Conservation (phyloP, 1,140 invertebrate genomes). For the Tribolium madens region DNA sequence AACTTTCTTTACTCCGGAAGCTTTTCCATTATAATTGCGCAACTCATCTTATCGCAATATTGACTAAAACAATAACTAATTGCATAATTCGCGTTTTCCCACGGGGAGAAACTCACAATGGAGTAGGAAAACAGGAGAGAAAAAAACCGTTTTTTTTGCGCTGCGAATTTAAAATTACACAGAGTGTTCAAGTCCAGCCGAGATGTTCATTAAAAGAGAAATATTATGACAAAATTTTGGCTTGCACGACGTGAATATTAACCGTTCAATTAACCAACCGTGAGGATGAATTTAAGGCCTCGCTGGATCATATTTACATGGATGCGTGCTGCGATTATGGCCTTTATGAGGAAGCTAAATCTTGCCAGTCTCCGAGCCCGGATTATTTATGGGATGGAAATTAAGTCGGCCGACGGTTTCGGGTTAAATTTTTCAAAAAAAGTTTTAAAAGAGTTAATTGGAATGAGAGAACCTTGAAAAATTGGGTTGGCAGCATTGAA, state of each 20-base stretch:
- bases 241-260: conserved; percentile 18
- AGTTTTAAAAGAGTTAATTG: background rate
- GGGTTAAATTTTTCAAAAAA: background rate
- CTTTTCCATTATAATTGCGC: conserved; percentile 3
- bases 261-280: conserved; percentile 13
- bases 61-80: conserved; percentile 17
- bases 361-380: background rate
- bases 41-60: conserved; percentile 1
- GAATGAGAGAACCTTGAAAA: too few species aligned
- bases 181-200: background rate
- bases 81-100: conserved; percentile 2
- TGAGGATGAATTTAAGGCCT: conserved; percentile 14
- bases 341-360: conserved; percentile 7
- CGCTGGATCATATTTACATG: background rate
- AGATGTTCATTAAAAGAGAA: conserved; percentile 34
- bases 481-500: too few species aligned
- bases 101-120: conserved; percentile 15
- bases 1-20: background rate
- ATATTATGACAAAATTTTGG: conserved; percentile 37
- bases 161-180: conserved; percentile 3
- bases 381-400: conserved; percentile 3
- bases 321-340: conserved; percentile 10
- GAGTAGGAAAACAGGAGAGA: background rate
- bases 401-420: background rate
- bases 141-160: background rate